These are phyloP conservation scores for Aelia acuminata DNA, from an alignment of 2,888 invertebrate species.

Conservation along the genomic window DNA sequence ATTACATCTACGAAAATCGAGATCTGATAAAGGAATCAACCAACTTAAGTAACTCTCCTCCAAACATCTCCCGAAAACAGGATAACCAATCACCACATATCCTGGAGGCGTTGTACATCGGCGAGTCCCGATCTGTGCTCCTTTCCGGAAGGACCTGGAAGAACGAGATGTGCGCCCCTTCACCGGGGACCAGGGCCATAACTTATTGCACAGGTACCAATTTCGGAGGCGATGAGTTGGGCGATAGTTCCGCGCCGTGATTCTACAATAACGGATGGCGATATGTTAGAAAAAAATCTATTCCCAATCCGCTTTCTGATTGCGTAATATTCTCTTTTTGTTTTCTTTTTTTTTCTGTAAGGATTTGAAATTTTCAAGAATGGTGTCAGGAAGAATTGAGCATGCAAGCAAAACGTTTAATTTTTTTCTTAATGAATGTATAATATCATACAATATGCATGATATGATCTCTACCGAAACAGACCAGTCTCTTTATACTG, in stretches of 20 bases:
- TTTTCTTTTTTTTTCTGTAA: background rate
- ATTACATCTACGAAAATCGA: background rate
- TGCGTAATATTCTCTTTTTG: slow-evolving; percentile 14
- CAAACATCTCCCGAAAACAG: background rate
- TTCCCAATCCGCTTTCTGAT: background rate
- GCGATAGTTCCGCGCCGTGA: background rate
- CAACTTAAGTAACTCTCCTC: background rate
- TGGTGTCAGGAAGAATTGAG: background rate
- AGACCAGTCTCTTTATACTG: too few species aligned
- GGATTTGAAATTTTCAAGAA: background rate
- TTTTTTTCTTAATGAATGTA: too few species aligned
- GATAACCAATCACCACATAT: background rate
- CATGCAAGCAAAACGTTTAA: too few species aligned
- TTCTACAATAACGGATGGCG: background rate
- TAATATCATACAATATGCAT: too few species aligned
- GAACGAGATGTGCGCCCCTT: background rate
- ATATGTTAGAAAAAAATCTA: background rate
- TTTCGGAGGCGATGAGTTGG: background rate
- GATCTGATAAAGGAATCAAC: background rate
- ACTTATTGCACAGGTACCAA: background rate
- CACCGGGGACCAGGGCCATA: background rate
- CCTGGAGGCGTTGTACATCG: background rate
- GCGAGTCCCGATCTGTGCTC: background rate
- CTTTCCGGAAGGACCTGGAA: background rate
- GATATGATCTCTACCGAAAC: too few species aligned